Percentiles rank a stretch among this genome's conserved stretches.
phyloP scores from a whole-genome alignment of 2,797 vertebrate genomes.

The Epinephelus malabaricus region DNA sequence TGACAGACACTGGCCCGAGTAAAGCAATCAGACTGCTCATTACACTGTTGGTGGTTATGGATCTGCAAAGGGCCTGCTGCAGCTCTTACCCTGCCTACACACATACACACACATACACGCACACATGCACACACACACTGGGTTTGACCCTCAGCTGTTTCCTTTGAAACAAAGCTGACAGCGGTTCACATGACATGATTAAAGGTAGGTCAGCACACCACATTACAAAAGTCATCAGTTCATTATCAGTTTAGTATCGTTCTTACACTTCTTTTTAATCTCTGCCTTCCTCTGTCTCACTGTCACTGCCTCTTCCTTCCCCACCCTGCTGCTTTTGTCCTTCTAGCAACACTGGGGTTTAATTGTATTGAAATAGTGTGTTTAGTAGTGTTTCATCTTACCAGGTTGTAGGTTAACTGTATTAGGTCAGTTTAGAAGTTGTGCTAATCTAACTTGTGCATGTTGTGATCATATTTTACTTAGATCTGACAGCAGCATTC shows the following conservation, averaged over 20 bases:
- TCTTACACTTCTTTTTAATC: neutral
- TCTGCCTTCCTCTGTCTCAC: neutral
- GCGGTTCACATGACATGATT: conserved; percentile 30
- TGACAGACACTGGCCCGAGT: neutral
- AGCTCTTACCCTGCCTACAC: neutral
- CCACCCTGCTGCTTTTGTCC: neutral
- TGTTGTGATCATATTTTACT: neutral
- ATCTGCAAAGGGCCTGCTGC: neutral
- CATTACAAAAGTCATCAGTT: conserved; percentile 35
- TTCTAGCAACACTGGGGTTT: neutral
- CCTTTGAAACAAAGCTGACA: conserved; percentile 42
- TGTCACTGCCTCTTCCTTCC: neutral
- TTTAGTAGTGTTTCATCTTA: neutral
- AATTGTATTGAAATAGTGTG: neutral
- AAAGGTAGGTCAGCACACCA: conserved; percentile 32
- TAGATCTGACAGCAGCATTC: neutral
- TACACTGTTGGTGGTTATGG: conserved; percentile 12
- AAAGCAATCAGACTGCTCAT: neutral
- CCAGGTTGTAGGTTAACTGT: neutral
- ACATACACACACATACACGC: neutral
- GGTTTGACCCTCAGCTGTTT: conserved; percentile 3
- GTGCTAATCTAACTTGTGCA: neutral
- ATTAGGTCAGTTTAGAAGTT: neutral
- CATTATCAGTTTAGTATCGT: conserved; percentile 20
- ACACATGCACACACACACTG: neutral